Conservation (phyloP, 2,888 invertebrate genomes). For the Cephus runcator region DNA sequence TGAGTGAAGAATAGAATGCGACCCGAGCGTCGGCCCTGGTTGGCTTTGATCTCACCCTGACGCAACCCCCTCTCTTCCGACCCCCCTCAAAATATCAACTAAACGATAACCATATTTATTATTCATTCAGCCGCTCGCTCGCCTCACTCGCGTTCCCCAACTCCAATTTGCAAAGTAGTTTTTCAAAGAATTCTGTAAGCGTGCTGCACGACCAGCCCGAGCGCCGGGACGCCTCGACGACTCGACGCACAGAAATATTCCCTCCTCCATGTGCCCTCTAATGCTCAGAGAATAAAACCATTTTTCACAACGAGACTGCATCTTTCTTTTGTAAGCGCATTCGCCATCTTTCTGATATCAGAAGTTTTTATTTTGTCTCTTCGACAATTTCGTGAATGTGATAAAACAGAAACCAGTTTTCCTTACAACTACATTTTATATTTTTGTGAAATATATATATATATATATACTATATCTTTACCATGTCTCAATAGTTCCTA, state of each 20-base stretch:
- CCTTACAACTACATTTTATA: not conserved
- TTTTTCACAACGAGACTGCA: not conserved
- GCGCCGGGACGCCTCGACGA: not conserved
- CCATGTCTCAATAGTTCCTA: too few relatives aligned
- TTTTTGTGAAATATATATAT: too few relatives aligned
- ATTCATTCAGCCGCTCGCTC: slow-evolving; percentile 69
- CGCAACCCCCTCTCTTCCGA: slow-evolving; percentile 56
- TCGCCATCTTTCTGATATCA: not conserved
- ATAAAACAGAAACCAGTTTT: not conserved
- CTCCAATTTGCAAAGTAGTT: slow-evolving; percentile 60
- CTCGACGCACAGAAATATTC: not conserved
- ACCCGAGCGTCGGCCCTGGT: slow-evolving; percentile 21
- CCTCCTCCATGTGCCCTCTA: not conserved
- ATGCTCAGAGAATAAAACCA: not conserved
- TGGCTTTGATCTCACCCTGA: slow-evolving; percentile 50
- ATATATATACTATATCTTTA: not conserved
- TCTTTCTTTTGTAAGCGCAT: not conserved
- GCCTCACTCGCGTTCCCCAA: slow-evolving; percentile 44
- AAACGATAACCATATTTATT: slow-evolving; percentile 74
- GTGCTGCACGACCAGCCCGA: slow-evolving; percentile 29
- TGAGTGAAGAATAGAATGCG: slow-evolving; percentile 34
- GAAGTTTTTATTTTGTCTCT: not conserved
- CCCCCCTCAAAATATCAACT: slow-evolving; percentile 72
- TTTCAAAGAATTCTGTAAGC: slow-evolving; percentile 42
- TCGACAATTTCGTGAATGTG: not conserved